A percentile compares a stretch with the other conserved stretches of the same genome.
Conservation (phyloP, 1,140 invertebrate genomes). For the Protaetia brevitarsis region DNA sequence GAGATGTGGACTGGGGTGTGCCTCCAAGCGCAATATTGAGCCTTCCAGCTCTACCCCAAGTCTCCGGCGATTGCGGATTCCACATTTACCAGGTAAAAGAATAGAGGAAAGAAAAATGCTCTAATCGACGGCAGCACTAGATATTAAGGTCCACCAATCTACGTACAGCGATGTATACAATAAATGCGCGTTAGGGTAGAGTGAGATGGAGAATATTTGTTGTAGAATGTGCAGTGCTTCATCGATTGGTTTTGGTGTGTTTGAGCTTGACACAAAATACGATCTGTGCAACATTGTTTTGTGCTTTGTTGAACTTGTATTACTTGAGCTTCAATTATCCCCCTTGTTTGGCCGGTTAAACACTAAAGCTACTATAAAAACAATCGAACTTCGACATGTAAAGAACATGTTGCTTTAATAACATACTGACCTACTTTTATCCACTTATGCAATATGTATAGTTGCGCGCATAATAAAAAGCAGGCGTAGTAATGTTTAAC, state of each 20-base stretch:
- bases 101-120: background rate
- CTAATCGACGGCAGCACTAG: background rate
- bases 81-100: constrained; percentile 31
- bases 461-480: too few relatives aligned
- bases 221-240: constrained; percentile 5
- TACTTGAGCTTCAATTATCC: background rate
- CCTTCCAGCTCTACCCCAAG: constrained; percentile 33
- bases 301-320: background rate
- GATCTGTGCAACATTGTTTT: background rate
- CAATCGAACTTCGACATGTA: too few relatives aligned
- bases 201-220: background rate
- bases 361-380: too few relatives aligned
- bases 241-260: constrained; percentile 16
- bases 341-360: background rate
- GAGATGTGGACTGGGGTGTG: constrained; percentile 24
- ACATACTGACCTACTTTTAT: background rate
- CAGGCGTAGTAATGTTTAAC: too few relatives aligned
- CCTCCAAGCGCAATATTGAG: constrained; percentile 25
- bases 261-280: background rate
- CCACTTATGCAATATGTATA: background rate
- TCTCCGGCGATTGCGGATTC: constrained; percentile 30
- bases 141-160: background rate
- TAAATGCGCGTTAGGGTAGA: background rate
- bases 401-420: background rate
- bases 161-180: background rate